phyloP scores from a whole-genome alignment of 2,888 invertebrate species.

The Hyppa rectilinea region DNA sequence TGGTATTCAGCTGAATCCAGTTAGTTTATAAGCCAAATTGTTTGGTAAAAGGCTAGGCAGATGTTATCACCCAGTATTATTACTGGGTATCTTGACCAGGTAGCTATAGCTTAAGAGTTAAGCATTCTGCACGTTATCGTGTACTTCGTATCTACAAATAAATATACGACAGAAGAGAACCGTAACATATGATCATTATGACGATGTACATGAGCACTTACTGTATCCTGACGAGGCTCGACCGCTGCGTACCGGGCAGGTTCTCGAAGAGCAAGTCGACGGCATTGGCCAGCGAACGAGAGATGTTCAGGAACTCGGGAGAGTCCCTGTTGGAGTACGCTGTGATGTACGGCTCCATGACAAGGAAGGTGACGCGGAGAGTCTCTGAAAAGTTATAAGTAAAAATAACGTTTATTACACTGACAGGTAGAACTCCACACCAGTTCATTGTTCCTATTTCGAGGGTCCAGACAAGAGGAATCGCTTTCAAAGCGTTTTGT shows the following conservation, averaged over 20 bases:
- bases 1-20: not conserved
- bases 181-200: not conserved
- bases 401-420: not conserved
- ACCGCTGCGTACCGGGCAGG: constrained; percentile 90
- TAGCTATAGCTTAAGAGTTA: not conserved
- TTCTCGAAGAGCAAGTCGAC: constrained; percentile 90
- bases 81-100: not conserved
- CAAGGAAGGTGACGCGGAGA: constrained; percentile 89
- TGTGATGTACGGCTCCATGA: constrained; percentile 91
- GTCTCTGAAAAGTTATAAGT: constrained; percentile 82
- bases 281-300: constrained; percentile 90
- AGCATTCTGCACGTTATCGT: not conserved
- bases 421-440: not conserved
- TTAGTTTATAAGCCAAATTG: not conserved
- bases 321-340: constrained; percentile 92
- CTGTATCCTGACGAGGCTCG: constrained; percentile 93
- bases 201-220: constrained; percentile 83
- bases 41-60: not conserved
- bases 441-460: not conserved
- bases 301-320: constrained; percentile 90
- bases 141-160: not conserved
- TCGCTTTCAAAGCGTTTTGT: not conserved
- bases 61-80: too few relatives aligned
- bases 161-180: not conserved
- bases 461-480: not conserved